phyloP scores from a whole-genome alignment of 2,113 vertebrate genomes.

The Albula glossodonta region DNA sequence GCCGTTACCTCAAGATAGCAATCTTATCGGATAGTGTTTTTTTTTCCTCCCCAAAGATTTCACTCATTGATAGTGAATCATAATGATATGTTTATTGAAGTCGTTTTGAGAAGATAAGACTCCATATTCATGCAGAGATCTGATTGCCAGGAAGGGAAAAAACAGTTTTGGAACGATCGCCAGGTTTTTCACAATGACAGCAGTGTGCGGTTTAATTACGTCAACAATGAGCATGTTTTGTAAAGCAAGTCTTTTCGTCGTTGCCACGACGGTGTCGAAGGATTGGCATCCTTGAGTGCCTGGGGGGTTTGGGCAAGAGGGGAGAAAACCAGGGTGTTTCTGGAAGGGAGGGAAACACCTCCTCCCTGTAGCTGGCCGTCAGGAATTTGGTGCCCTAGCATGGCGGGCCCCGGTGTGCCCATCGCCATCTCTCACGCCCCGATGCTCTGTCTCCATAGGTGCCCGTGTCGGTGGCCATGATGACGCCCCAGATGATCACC shows the following conservation, averaged over 20 bases:
- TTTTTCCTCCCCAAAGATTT: slow-evolving; percentile 56
- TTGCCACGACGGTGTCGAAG: background rate
- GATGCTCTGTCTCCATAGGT: slow-evolving; percentile 70
- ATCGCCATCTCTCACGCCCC: background rate
- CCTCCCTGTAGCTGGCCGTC: no score
- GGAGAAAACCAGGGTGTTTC: background rate
- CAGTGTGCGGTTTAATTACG: slow-evolving; percentile 26
- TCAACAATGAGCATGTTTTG: slow-evolving; percentile 27
- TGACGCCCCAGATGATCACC: slow-evolving; percentile 98
- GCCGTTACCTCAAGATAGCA: slow-evolving; percentile 59
- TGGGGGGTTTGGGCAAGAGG: background rate
- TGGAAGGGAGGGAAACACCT: background rate
- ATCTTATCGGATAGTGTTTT: slow-evolving; percentile 72
- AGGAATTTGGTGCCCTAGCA: no score
- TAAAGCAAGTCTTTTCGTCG: background rate
- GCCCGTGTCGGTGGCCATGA: slow-evolving; percentile 97
- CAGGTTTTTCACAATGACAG: slow-evolving; percentile 42
- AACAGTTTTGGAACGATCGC: slow-evolving; percentile 44
- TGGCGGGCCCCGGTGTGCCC: no score
- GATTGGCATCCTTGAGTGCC: background rate
- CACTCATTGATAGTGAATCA: slow-evolving; percentile 55
- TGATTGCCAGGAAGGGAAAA: slow-evolving; percentile 43
- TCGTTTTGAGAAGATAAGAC: slow-evolving; percentile 62
- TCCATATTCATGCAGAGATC: slow-evolving; percentile 55
- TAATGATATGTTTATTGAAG: slow-evolving; percentile 70